Evolutionary conservation across 2,888 invertebrate species (phyloP), one percentile per base, ranked within the genome.

Genomic region (Nebria brevicollis): DNA sequence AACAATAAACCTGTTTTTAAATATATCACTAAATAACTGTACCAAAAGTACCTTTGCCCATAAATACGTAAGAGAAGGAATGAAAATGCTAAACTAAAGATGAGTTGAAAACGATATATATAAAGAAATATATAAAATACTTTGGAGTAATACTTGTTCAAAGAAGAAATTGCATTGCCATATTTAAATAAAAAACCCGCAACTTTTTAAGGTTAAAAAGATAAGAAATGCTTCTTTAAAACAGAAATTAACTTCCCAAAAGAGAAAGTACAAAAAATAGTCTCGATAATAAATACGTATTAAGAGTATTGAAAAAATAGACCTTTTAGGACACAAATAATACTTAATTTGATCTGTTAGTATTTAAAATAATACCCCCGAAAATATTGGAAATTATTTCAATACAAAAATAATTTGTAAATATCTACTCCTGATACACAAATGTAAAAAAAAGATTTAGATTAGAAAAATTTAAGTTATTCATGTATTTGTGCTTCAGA

Each of bases 401-500:
- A 20, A 20, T 20, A 20, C 20, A 20, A 20, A 20, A 20, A 20
- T 20, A 20, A 20, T 20, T 20, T 20, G 20, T 20, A 20, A 20
- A 34, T 34, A 34, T 34, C 34, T 34, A 34, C 34, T 34, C 5
- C 34, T 34, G 34, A 34, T 34, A 34, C 1, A 34, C 4, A 34
- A 34, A 34, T 34, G 34, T 54, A 54, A 54, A 54, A 11, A 54
- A 6, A 11, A 13, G 0, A 54, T 34, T 34, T 34, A 2, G 34
- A 34, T 34, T 34, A 8, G 7, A 2, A 54, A 54, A 25, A 70
- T 5, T 20, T 64, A 8, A 15, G 13, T 80, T 76, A 81, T 26
- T 81, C 81, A 41, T 81, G 81, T 42, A 81, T 66, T 76, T 81
- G 81, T 25, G 77, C 81, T 66, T 81, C 81, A 15, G 73, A 77